Evolutionary conservation across 2,888 invertebrate genomes (phyloP).

Genomic region (Phrixothrix hirtus): DNA sequence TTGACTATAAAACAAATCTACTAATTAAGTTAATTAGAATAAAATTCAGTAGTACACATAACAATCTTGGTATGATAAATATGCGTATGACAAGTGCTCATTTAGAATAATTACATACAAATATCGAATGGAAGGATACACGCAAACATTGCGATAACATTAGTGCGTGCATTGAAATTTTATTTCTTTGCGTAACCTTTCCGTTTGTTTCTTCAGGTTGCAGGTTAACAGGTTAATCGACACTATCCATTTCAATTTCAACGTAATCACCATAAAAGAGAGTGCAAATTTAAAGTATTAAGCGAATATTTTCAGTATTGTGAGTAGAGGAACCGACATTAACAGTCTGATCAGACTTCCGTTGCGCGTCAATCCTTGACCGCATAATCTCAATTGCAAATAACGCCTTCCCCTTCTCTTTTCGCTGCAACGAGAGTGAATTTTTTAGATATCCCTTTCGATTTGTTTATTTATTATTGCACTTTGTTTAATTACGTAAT

Average conservation of each 20-base stretch:
- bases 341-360: constrained; percentile 32
- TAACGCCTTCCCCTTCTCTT: constrained; percentile 27
- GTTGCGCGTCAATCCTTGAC: constrained; percentile 45
- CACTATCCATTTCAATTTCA: neutral
- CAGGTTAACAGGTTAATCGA: constrained; percentile 10
- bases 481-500: neutral
- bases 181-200: constrained; percentile 1
- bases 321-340: constrained; percentile 25
- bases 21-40: too few relatives aligned
- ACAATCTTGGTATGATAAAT: too few relatives aligned
- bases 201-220: constrained; percentile 1
- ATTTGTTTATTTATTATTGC: constrained; percentile 16
- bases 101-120: neutral
- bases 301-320: constrained; percentile 8
- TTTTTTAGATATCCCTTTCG: constrained; percentile 18
- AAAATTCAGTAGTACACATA: too few relatives aligned
- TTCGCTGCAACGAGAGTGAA: constrained; percentile 24
- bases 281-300: constrained; percentile 12
- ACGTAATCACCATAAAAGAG: constrained; percentile 9
- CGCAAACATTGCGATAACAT: neutral
- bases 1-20: too few relatives aligned
- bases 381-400: constrained; percentile 50
- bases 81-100: neutral
- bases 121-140: neutral
- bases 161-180: constrained; percentile 3